Evolutionary conservation across 2,888 invertebrate genomes (phyloP).

Genomic region (Philereme vetulata): DNA sequence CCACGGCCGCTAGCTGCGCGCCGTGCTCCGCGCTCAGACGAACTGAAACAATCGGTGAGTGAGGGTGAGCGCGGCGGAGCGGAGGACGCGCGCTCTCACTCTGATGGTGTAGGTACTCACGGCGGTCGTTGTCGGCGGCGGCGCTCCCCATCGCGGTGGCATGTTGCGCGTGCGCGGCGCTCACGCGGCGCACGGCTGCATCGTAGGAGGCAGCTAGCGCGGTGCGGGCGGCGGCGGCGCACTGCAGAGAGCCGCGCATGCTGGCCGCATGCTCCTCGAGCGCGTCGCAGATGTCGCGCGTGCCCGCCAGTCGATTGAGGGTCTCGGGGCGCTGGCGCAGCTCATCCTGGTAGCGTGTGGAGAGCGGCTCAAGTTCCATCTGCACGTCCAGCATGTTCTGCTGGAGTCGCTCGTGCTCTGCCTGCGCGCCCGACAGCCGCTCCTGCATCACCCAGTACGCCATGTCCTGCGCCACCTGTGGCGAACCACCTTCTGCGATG

Average conservation of each 20-base stretch:
- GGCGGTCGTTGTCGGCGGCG: background rate
- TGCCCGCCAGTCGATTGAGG: constrained; percentile 54
- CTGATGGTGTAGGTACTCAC: no score
- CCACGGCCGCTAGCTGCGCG: no score
- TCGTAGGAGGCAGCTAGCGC: constrained; percentile 57
- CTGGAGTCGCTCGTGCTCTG: constrained; percentile 68
- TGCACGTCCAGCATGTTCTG: constrained; percentile 74
- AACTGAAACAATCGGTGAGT: no score
- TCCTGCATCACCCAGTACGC: constrained; percentile 72
- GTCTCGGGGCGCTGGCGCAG: constrained; percentile 67
- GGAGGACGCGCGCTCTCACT: no score
- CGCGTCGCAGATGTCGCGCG: constrained; percentile 64
- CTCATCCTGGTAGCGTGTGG: constrained; percentile 67
- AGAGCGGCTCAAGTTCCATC: constrained; percentile 71
- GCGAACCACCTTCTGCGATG: no score
- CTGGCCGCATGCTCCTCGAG: constrained; percentile 58
- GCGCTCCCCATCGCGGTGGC: no score
- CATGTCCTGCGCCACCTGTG: constrained; percentile 74
- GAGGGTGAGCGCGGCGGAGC: no score
- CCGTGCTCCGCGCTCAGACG: no score
- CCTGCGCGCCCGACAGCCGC: constrained; percentile 60
- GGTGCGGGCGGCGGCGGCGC: constrained; percentile 58
- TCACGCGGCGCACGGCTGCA: constrained; percentile 20
- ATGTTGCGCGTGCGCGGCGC: constrained; percentile 8
- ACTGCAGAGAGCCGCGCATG: constrained; percentile 56